phyloP scores from a whole-genome alignment of 1,140 invertebrate genomes.

The Hydropsyche tenuis region DNA sequence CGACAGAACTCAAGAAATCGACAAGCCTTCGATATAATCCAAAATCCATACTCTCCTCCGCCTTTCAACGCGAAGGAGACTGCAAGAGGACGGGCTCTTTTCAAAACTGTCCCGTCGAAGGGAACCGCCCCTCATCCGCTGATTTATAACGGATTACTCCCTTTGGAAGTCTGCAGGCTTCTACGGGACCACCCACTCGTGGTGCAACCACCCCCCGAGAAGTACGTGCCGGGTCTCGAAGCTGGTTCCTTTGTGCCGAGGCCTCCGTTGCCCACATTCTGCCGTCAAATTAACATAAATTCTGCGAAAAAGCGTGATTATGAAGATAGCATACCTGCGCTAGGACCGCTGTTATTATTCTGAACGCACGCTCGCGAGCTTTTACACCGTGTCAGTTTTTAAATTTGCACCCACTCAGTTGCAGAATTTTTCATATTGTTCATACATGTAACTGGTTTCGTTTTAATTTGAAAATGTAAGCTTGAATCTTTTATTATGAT shows the following conservation, averaged over 20 bases:
- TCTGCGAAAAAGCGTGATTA: conserved; percentile 1
- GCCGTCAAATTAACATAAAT: conserved; percentile 22
- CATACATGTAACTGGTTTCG: no score
- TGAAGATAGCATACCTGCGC: neutral
- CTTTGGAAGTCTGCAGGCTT: neutral
- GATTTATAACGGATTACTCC: conserved; percentile 50
- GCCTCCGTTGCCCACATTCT: neutral
- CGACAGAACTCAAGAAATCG: no score
- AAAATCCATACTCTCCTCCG: no score
- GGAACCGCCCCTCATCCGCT: conserved; percentile 42
- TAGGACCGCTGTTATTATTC: no score
- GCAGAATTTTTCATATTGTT: no score
- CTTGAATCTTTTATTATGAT: no score
- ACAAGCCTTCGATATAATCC: no score
- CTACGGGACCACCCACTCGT: neutral
- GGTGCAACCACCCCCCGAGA: neutral
- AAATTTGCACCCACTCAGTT: no score
- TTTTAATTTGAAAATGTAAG: no score
- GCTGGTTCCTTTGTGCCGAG: neutral
- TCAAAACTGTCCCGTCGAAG: neutral
- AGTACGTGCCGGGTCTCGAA: neutral
- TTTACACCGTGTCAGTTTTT: no score
- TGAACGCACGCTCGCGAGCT: no score
- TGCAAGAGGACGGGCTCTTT: no score
- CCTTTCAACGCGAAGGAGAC: conserved; percentile 6